Base-by-base conservation (phyloP, 2,113 vertebrate species). In the Pagrus major region DNA sequence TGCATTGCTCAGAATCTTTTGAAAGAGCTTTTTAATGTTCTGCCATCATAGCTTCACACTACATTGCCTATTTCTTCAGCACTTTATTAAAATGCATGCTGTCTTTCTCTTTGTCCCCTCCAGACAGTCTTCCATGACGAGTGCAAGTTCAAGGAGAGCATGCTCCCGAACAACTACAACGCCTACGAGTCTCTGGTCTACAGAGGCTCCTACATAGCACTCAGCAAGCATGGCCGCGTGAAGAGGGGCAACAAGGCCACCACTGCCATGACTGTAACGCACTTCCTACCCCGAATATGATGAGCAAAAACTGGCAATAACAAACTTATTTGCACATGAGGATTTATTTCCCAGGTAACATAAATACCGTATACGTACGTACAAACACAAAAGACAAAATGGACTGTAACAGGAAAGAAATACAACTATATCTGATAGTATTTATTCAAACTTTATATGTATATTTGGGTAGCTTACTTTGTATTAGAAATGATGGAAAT, bases 111-210 rank as follows among this genome's bases (percentile, higher is more conserved):
- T 67, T 80, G 60, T 70, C 76, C 73, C 82, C 3, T 88, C 52
- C 93, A 99, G 98, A 94, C 95, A 91, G 93, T 94, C 93, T 99
- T 99, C 94, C 96, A 95, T 25, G 96, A 97, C 4, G 97, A 99
- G 84, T 99, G 97, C 94, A 97, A 97, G 91, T 99, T 99, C 94
- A 96, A 93, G 90, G 97, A 99, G 94, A 96, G 92, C 7, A 87
- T 99, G 89, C 95, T 99, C 86, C 93, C 96, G 18, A 99, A 99
- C 89, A 98, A 99, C 91, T 99, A 99, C 94, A 99, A 99, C 0
- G 96, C 98, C 3, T 99, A 99, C 0, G 97, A 99, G 91, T 98
- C 97, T 27, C 93, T 94, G 49, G 68, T 84, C 37, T 94, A 99
- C 93, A 87, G 71, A 23, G 96, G 96, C 7, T 94, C 93, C 83